Conservation (phyloP, 2,888 invertebrate genomes). For the Falcaria lacertinaria region DNA sequence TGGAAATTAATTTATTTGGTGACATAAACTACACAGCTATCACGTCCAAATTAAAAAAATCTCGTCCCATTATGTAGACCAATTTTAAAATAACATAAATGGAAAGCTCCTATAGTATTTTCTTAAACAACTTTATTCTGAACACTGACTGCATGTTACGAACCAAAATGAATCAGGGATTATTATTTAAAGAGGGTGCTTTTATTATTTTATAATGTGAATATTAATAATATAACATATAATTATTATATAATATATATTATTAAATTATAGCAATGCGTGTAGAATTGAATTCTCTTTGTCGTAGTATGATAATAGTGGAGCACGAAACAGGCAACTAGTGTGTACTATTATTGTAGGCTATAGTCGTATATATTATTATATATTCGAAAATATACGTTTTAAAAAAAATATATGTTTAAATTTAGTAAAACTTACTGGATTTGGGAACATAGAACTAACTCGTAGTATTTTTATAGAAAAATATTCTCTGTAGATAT, state of each 20-base stretch:
- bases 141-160: constrained; percentile 5
- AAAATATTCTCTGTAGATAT: neutral
- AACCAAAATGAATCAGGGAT: constrained; percentile 28
- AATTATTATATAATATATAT: constrained; percentile 13
- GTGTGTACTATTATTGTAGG: neutral
- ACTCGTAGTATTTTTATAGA: constrained; percentile 37
- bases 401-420: no score
- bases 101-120: constrained; percentile 13
- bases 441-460: constrained; percentile 46
- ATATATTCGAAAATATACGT: no score
- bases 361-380: no score
- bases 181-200: constrained; percentile 25
- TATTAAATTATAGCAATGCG: constrained; percentile 34
- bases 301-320: constrained; percentile 15
- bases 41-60: constrained; percentile 11
- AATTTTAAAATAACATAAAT: no score
- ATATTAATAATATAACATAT: constrained; percentile 16
- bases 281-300: constrained; percentile 41
- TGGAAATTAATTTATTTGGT: no score
- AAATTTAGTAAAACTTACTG: constrained; percentile 24
- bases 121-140: constrained; percentile 7
- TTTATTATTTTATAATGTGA: constrained; percentile 14
- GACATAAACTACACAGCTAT: no score
- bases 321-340: constrained; percentile 8
- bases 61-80: no score